Evolutionary conservation across 2,797 vertebrate genomes (phyloP).

Genomic region (Anguilla marmorata): DNA sequence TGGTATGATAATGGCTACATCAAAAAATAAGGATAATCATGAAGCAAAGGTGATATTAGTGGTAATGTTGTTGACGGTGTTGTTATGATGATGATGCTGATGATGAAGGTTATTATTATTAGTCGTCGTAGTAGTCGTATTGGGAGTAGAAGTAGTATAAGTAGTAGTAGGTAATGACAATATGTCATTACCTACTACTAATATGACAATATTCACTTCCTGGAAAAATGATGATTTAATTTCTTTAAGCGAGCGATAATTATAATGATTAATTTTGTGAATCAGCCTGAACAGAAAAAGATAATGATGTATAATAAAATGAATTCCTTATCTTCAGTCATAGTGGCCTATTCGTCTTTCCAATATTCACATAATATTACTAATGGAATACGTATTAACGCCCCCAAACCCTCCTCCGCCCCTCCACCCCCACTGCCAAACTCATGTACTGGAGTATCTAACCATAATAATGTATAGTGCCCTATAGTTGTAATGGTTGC

Average conservation of each 20-base stretch:
- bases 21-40: not conserved
- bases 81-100: no score
- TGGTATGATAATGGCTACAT: not conserved
- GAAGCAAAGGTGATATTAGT: not conserved
- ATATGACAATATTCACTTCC: no score
- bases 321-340: not conserved
- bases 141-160: no score
- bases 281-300: no score
- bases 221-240: no score
- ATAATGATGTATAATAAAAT: no score
- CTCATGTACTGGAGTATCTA: not conserved
- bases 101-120: no score
- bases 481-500: not conserved
- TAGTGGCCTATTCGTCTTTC: not conserved
- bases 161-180: no score
- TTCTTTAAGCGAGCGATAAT: not conserved
- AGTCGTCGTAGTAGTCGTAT: no score
- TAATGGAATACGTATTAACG: not conserved
- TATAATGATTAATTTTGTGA: not conserved
- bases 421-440: not conserved
- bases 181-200: no score
- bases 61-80: not conserved
- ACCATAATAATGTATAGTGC: not conserved
- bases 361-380: not conserved
- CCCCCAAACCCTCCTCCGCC: not conserved